phyloP scores from a whole-genome alignment of 2,797 vertebrate genomes.

The Schizothorax lantsangensis region DNA sequence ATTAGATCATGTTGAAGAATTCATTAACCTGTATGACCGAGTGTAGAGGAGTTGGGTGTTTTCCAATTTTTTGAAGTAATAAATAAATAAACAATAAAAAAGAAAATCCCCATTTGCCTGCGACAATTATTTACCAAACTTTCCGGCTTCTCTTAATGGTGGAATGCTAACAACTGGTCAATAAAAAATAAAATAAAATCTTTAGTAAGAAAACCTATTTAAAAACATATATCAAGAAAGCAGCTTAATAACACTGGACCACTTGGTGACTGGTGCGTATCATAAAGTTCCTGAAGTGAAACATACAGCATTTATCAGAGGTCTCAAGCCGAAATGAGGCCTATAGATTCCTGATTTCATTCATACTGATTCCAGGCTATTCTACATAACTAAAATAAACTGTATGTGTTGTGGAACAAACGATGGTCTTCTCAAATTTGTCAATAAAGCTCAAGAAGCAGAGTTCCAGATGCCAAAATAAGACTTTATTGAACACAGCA shows the following conservation, averaged over 20 bases:
- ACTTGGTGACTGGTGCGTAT: not conserved
- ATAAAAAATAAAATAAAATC: no score
- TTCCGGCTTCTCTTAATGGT: not conserved
- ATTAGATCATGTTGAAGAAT: not conserved
- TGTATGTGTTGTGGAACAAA: no score
- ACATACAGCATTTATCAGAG: not conserved
- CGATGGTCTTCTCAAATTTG: no score
- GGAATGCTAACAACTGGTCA: not conserved
- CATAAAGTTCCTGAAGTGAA: not conserved
- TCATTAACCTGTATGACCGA: not conserved
- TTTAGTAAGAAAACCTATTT: not conserved
- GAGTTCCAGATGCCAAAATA: no score
- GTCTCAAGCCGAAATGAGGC: not conserved
- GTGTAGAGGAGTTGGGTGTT: not conserved
- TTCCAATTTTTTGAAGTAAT: not conserved
- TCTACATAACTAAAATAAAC: not conserved
- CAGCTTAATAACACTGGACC: not conserved
- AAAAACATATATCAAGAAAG: not conserved
- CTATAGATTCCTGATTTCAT: not conserved
- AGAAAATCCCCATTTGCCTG: not conserved
- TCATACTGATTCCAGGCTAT: not conserved
- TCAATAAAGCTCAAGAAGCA: no score
- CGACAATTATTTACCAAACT: not conserved
- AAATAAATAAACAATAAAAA: no score
- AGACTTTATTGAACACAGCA: no score